phyloP scores from a whole-genome alignment of 1,140 invertebrate species.

The Holotrichia oblita region DNA sequence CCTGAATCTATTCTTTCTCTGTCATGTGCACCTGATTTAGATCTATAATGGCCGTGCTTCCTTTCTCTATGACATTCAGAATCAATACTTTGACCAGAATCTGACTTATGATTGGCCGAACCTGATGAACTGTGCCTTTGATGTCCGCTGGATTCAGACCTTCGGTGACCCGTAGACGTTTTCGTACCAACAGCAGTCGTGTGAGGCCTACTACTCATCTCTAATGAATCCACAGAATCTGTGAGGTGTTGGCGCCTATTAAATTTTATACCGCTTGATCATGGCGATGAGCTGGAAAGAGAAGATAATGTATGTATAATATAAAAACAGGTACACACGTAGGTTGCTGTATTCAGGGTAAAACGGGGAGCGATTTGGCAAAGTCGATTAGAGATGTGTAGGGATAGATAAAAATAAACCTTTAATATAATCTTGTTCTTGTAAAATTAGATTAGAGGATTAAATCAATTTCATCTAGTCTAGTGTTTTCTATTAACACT shows the following conservation, averaged over 20 bases:
- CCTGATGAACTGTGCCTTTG: constrained; percentile 55
- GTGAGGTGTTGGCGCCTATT: constrained; percentile 15
- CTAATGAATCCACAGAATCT: neutral
- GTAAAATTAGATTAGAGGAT: neutral
- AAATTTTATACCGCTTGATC: constrained; percentile 27
- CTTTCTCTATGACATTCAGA: constrained; percentile 52
- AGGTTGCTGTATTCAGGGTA: neutral
- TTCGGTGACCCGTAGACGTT: constrained; percentile 53
- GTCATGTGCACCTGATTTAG: constrained; percentile 56
- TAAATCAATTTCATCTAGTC: too few species aligned
- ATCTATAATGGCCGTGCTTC: constrained; percentile 56
- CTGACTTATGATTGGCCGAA: constrained; percentile 54
- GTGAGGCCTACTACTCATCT: constrained; percentile 49
- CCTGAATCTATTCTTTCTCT: constrained; percentile 51
- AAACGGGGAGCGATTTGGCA: neutral
- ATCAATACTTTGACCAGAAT: constrained; percentile 57
- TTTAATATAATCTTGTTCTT: neutral
- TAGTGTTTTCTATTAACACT: too few species aligned
- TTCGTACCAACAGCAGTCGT: constrained; percentile 40
- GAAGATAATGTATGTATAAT: neutral
- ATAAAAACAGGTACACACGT: neutral
- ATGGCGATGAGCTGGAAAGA: constrained; percentile 16
- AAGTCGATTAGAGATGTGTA: neutral
- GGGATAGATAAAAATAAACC: neutral
- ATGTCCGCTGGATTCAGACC: constrained; percentile 54